A percentile compares a stretch with the other conserved stretches of the same genome.
Evolutionary conservation across 1,140 invertebrate species (phyloP).

Genomic region (Ptiloglossa arizonensis): DNA sequence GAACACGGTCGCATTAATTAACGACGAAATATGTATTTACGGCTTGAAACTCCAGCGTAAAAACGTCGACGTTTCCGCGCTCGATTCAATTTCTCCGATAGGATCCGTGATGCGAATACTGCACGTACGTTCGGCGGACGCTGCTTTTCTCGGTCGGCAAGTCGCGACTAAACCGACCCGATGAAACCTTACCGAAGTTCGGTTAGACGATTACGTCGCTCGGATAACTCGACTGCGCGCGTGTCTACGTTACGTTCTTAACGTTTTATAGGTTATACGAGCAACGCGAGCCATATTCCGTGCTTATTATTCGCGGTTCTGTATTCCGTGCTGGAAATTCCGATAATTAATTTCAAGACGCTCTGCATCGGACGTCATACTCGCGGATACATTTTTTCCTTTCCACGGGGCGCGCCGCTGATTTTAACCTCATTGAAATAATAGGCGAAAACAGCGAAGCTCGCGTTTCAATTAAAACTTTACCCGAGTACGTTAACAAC

Average conservation of each 20-base stretch:
- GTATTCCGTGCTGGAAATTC: neutral
- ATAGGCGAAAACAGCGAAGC: slow-evolving; percentile 18
- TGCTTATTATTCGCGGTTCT: neutral
- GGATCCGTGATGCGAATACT: too few relatives aligned
- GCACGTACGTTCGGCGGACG: neutral
- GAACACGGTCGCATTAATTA: slow-evolving; percentile 4
- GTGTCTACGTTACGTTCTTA: neutral
- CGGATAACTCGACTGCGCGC: neutral
- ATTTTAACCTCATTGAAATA: neutral
- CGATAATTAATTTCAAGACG: neutral
- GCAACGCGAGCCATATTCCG: neutral
- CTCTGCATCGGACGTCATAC: neutral
- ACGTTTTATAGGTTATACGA: neutral
- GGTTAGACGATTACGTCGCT: neutral
- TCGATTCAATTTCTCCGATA: too few relatives aligned
- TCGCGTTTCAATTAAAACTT: slow-evolving; percentile 35
- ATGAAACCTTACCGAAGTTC: neutral
- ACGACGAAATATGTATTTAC: neutral
- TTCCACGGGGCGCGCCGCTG: neutral
- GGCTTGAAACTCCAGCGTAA: neutral
- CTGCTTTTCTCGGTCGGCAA: too few relatives aligned
- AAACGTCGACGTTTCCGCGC: neutral
- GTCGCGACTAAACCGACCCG: too few relatives aligned
- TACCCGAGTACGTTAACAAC: neutral
- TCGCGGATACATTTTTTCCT: neutral